Evolutionary conservation across 2,888 invertebrate species (phyloP).

Genomic region (Bellardia pandia): DNA sequence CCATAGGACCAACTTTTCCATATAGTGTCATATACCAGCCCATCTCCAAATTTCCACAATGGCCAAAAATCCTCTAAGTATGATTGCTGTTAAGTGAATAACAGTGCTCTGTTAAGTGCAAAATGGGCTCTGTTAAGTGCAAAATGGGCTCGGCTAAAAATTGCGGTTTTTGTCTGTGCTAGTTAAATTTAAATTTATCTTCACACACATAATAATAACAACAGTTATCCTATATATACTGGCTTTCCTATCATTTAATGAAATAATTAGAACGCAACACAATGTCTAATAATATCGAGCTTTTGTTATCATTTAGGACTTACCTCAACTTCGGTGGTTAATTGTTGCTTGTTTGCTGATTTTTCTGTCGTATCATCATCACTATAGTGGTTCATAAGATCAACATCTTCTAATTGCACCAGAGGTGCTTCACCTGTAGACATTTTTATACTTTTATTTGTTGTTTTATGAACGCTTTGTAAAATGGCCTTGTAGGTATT

Average conservation of each 20-base stretch:
- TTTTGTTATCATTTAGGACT: constrained; percentile 9
- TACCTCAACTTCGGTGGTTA: constrained; percentile 73
- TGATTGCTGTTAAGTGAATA: too few relatives aligned
- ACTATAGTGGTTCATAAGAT: constrained; percentile 80
- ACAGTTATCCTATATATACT: constrained; percentile 1
- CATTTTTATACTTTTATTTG: constrained; percentile 79
- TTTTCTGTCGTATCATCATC: constrained; percentile 76
- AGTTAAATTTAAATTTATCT: too few relatives aligned
- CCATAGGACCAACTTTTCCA: too few relatives aligned
- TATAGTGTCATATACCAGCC: too few relatives aligned
- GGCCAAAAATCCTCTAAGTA: too few relatives aligned
- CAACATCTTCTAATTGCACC: constrained; percentile 87
- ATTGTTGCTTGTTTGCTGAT: constrained; percentile 77
- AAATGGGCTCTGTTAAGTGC: too few relatives aligned
- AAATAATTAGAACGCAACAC: background rate
- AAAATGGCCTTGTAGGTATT: constrained; percentile 56
- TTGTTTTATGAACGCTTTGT: constrained; percentile 1
- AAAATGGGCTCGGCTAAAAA: too few relatives aligned
- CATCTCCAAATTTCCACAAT: too few relatives aligned
- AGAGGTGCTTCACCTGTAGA: constrained; percentile 87
- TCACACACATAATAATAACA: too few relatives aligned
- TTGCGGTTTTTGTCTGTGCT: too few relatives aligned
- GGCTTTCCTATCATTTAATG: background rate
- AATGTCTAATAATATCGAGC: background rate
- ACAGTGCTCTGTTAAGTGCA: too few relatives aligned